Evolutionary conservation across 2,888 invertebrate genomes (phyloP), one percentile per base, ranked within the genome.

Genomic region (Myopa tessellatipennis): DNA sequence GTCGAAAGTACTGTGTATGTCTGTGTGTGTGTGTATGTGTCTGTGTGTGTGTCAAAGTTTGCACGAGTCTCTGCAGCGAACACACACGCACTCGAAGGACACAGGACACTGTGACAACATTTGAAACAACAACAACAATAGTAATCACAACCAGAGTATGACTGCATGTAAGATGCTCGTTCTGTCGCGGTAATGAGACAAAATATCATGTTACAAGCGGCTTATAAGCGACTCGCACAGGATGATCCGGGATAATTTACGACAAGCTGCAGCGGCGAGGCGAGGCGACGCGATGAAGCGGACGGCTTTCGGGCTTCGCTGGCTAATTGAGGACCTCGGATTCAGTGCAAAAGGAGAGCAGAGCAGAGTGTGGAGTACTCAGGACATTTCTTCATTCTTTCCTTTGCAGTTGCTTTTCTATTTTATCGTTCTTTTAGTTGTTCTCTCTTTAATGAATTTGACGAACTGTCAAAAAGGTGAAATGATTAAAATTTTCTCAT

Each of bases 381-480:
- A 1, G 26, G 26, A 2, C 26, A 26, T 26, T 26, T 26, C 8
- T 16, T 52, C 10, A 52, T 52, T 52, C 14, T 52, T 52, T 8
- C n/a, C n/a, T n/a, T 16, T 63, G 61, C 34, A 6, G 3, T 18
- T 63, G 0, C 26, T 34, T 63, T 63, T 18, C 10, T 63, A 10
- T 63, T 34, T 63, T 8, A 26, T 18, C 26, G 71, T 18, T 34
- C 12, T 71, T 52, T 26, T 36, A 55, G 18, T 34, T 34, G 38
- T n/a, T 4, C 38, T 45, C 55, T 26, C 12, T 26, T 45, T 81
- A 80, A 82, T 80, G 83, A 82, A 80, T 77, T 79, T 82, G 83
- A 83, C 68, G 80, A 74, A 79, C 78, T 83, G 82, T 81, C 81
- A 80, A 45, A 26, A 69, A 78, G 76, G 60, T n/a, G 16, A 52